Evolutionary conservation across 2,797 vertebrate genomes (phyloP).

Genomic region (Champsocephalus esox): DNA sequence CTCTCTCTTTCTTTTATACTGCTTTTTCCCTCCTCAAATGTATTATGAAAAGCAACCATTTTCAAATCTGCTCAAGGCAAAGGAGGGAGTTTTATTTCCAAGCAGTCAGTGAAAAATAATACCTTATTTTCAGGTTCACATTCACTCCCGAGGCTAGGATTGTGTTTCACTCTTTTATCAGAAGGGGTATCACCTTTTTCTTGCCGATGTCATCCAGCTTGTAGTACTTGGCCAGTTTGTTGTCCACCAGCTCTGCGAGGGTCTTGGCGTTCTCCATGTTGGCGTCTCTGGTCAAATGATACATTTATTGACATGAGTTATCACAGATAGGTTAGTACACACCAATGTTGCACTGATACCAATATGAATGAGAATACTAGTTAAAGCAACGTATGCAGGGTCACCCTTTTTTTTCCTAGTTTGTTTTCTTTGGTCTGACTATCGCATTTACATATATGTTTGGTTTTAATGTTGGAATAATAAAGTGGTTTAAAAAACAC

Average conservation of each 20-base stretch:
- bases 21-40: slow-evolving; percentile 1
- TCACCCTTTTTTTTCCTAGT: not conserved
- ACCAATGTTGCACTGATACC: not conserved
- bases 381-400: too few relatives aligned
- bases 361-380: too few relatives aligned
- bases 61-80: slow-evolving; percentile 15
- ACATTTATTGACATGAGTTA: slow-evolving; percentile 3
- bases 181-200: slow-evolving; percentile 88
- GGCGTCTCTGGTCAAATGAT: slow-evolving; percentile 81
- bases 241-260: slow-evolving; percentile 93
- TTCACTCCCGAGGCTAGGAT: slow-evolving; percentile 19
- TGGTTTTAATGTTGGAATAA: not conserved
- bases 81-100: not conserved
- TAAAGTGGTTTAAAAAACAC: not conserved
- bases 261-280: slow-evolving; percentile 87
- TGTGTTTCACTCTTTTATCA: slow-evolving; percentile 39
- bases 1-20: not conserved
- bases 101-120: not conserved
- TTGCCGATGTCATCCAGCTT: slow-evolving; percentile 88
- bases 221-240: slow-evolving; percentile 89
- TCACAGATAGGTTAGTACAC: not conserved
- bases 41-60: not conserved
- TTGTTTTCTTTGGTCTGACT: not conserved
- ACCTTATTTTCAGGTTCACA: not conserved
- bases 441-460: not conserved